Base-by-base conservation (phyloP, 2,797 vertebrate species). In the Parotocinclus haroldoi region DNA sequence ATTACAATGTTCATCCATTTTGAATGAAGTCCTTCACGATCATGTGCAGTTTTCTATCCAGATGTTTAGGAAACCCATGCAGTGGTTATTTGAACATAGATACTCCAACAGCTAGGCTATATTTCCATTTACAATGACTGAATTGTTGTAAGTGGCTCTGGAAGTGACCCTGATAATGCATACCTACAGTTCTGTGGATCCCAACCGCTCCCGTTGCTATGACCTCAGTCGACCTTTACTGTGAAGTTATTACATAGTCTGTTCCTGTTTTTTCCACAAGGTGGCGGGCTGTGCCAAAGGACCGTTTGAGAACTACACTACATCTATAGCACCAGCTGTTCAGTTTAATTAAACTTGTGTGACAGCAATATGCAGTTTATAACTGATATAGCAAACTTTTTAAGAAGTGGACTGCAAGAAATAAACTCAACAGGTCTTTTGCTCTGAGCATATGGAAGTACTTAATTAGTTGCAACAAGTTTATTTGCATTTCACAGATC, bases 191-290 rank as follows among this genome's bases (percentile, higher is more conserved):
- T 52, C 63, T 72, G 58, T 70, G 58, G 53, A 63, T 69, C 40
- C 58, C 66, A 60, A 44, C 62, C 58, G 63, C 57, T 63, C 48
- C 51, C 53, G 64, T 63, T 55, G 37, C 59, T 65, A 53, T 74
- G 65, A 74, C 71, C 54, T 67, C 40, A 50, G 37, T 17, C 36
- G 40, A 58, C 53, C 60, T 73, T 72, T 67, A 45, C 37, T 42
- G 16, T 56, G 46, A 74, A 48, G 45, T 72, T 54, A 69, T 57
- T n/a, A 62, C 45, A 50, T 12, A 19, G 46, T 50, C 51, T 71
- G 37, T 10, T 51, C 16, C 10, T 10, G 48, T 7, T 39, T 17
- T 7, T 6, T 19, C 63, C 76, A 75, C 70, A 49, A 70, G 73
- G 56, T 52, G 73, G 67, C 69, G 54, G 63, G 55, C 37, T 58